These are phyloP conservation scores for Uloborus diversus DNA, from an alignment of 1,140 invertebrate genomes.

Conservation along the genomic window DNA sequence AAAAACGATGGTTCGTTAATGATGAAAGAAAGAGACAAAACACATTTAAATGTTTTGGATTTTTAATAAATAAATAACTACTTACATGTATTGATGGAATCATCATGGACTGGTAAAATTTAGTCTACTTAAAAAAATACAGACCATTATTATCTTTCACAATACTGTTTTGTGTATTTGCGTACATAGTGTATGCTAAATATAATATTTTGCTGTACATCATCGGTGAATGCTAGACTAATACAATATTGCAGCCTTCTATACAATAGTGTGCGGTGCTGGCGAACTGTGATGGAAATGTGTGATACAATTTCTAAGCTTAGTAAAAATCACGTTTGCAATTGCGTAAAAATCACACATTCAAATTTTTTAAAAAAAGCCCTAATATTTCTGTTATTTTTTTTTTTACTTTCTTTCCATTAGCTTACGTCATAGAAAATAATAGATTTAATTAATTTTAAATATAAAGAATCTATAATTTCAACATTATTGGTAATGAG, in stretches of 20 bases:
- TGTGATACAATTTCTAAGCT: no score
- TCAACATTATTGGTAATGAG: no score
- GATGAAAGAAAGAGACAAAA: background rate
- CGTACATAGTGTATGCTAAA: slow-evolving; percentile 42
- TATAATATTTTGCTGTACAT: slow-evolving; percentile 43
- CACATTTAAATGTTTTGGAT: slow-evolving; percentile 12
- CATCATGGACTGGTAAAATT: slow-evolving; percentile 50
- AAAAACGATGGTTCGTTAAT: background rate
- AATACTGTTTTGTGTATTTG: slow-evolving; percentile 49
- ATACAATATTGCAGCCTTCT: background rate
- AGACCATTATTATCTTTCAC: slow-evolving; percentile 30
- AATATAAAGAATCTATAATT: no score
- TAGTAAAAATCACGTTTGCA: no score
- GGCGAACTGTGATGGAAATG: slow-evolving; percentile 15
- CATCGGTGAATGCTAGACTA: slow-evolving; percentile 27
- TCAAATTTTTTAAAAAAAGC: no score
- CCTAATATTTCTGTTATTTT: background rate
- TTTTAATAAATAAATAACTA: slow-evolving; percentile 54
- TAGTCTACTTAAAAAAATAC: slow-evolving; percentile 50
- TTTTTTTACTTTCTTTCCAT: background rate
- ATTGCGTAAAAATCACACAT: no score
- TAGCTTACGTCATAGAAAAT: no score
- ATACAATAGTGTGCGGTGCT: slow-evolving; percentile 2
- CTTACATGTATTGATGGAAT: slow-evolving; percentile 40
- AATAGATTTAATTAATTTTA: no score